Evolutionary conservation across 2,888 invertebrate genomes (phyloP), one percentile per base, ranked within the genome.

Genomic region (Netelia inedita): DNA sequence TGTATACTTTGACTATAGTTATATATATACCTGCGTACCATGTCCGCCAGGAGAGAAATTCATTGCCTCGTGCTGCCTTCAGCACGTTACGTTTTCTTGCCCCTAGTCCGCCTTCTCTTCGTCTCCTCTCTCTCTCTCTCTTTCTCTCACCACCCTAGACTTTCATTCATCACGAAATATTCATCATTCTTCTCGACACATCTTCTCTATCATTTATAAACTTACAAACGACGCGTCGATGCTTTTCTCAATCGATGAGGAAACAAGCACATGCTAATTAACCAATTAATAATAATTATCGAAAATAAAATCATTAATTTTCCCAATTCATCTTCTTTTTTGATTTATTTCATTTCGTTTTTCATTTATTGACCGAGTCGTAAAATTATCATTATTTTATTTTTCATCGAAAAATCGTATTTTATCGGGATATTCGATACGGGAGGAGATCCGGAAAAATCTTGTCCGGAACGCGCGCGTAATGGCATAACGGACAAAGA

Each of bases 91-190:
- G 53, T 72, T 68, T 79, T 66, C 57, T n/a, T 16, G 16, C 53
- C 5, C 53, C n/a, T 6, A 10, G 14, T 6, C 28, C 46, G 10
- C 46, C 46, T 14, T 14, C 46, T 14, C 46, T 11, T 11, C 11
- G 8, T 63, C 59, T 19, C 63, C 2, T 14, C 11, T 14, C 46
- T 46, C 43, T 11, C 5, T 10, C 43, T 11, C 46, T 14, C 46
- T 46, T 46, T 65, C 59, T 19, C 63, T 43, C 55, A 65, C 11
- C 35, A n/a, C 35, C 21, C 35, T 16, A 3, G 19, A 28, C 21
- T 68, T 65, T 72, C 43, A 57, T 63, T 55, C 28, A 21, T 61
- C 63, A 59, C 79, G 63, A 83, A 72, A 79, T 83, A 74, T 74
- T 69, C 23, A 74, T 79, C 73, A 83, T 79, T 79, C 16, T 73